Percentiles rank a stretch among this genome's conserved stretches.
phyloP scores from a whole-genome alignment of 2,797 vertebrate genomes.

The Limnodromus scolopaceus region DNA sequence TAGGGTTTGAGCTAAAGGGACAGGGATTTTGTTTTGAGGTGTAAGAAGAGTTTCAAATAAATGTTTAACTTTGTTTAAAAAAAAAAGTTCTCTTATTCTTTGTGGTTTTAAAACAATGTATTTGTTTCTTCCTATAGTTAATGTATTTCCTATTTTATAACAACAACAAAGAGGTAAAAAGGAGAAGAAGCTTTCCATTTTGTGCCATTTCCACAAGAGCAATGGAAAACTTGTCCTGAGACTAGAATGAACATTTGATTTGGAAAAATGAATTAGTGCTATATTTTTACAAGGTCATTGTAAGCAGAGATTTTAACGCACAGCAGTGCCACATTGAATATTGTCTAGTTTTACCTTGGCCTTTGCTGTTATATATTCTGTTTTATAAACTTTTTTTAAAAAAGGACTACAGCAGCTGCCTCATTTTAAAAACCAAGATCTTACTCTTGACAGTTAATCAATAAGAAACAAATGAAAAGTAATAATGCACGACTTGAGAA shows the following conservation, averaged over 20 bases:
- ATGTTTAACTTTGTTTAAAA: neutral
- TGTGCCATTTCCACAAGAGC: neutral
- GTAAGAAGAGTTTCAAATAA: neutral
- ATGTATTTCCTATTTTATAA: neutral
- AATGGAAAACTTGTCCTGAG: neutral
- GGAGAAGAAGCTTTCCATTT: neutral
- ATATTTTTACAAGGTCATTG: neutral
- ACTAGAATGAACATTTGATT: neutral
- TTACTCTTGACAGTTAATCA: slow-evolving; percentile 76
- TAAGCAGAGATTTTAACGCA: neutral
- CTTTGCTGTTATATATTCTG: neutral
- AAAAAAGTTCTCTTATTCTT: neutral
- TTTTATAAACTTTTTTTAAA: neutral
- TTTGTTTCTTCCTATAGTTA: neutral
- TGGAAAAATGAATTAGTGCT: neutral
- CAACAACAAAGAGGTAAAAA: neutral
- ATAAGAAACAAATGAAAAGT: slow-evolving; percentile 75
- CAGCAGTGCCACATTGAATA: neutral
- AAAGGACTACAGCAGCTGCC: slow-evolving; percentile 45
- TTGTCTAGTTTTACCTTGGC: neutral
- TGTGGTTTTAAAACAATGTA: neutral
- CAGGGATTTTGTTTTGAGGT: neutral
- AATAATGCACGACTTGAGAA: slow-evolving; percentile 73
- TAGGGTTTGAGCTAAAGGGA: neutral
- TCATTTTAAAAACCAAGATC: slow-evolving; percentile 65